Evolutionary conservation across 2,797 vertebrate genomes (phyloP), one percentile per base, ranked within the genome.

Genomic region (Amniataba percoides): DNA sequence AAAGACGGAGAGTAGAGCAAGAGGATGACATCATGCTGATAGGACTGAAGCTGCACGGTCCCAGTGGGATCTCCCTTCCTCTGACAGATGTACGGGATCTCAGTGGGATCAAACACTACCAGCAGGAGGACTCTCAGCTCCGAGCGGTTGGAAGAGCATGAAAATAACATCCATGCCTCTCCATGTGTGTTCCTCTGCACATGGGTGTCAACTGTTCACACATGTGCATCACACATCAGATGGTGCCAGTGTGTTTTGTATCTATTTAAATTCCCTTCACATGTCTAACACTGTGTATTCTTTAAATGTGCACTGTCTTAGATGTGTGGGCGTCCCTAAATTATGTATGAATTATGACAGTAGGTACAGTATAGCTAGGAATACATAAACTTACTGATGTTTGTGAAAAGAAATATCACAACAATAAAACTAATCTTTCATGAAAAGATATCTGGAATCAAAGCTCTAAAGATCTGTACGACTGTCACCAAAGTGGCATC

Each of bases 41-140:
- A 78, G 74, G 76, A 85, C 55, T 57, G 71, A 90, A 74, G 85
- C 78, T 52, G 74, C 74, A 52, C 16, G 18, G 78, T 85, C 87
- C 89, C 89, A 80, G 76, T 82, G 87, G 92, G 89, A 89, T 84
- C 77, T 55, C 84, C 82, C 81, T 66, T 68, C 80, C 77, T 84
- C 80, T 88, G 89, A 89, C 86, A 91, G 91, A 92, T 85, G 88
- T 86, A 87, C 27, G 52, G 85, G 80, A 84, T 84, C 88, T 87
- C 86, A 42, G 78, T 71, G 85, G 83, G 88, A 93, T 93, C 91
- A 92, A 91, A 93, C 83, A 57, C 80, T 74, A 83, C 57, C 88
- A 78, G 85, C 89, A 80, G 85, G 90, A 89, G 83, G 78, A 87
- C 77, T 74, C 79, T 80, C 72, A 73, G 84, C 87, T 86, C 57